phyloP scores from a whole-genome alignment of 2,113 vertebrate species.

The Sebastes schlegelii region DNA sequence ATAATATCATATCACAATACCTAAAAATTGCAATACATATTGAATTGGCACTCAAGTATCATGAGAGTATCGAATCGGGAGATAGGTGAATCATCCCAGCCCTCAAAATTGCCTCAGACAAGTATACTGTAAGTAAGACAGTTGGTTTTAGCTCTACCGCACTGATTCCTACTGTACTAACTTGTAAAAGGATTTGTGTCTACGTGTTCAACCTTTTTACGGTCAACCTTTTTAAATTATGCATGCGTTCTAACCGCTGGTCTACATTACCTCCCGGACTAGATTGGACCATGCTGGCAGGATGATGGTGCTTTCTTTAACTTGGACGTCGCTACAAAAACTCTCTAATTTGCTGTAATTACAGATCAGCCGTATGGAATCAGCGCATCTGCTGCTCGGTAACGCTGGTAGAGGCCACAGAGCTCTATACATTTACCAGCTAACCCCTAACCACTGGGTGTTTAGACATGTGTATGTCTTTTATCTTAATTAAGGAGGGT shows the following conservation, averaged over 20 bases:
- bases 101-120: slow-evolving; percentile 5
- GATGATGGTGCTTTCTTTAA: slow-evolving; percentile 56
- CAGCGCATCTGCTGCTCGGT: slow-evolving; percentile 52
- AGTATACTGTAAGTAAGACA: neutral
- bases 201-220: slow-evolving; percentile 13
- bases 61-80: too few species aligned
- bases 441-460: slow-evolving; percentile 67
- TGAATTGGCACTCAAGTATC: too few species aligned
- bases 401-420: slow-evolving; percentile 35
- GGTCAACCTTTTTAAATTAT: slow-evolving; percentile 36
- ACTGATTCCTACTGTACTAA: neutral
- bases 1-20: too few species aligned
- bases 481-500: slow-evolving; percentile 47
- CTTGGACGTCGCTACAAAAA: slow-evolving; percentile 32
- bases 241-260: slow-evolving; percentile 29
- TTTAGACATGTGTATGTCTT: slow-evolving; percentile 26
- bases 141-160: neutral
- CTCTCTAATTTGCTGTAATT: slow-evolving; percentile 79
- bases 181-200: neutral
- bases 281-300: slow-evolving; percentile 48
- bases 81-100: too few species aligned
- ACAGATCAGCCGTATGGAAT: slow-evolving; percentile 70
- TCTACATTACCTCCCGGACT: slow-evolving; percentile 30
- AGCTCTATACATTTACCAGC: slow-evolving; percentile 60
- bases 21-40: too few species aligned